Evolutionary conservation across 2,888 invertebrate genomes (phyloP).

Genomic region (Ctenicera cuprea): DNA sequence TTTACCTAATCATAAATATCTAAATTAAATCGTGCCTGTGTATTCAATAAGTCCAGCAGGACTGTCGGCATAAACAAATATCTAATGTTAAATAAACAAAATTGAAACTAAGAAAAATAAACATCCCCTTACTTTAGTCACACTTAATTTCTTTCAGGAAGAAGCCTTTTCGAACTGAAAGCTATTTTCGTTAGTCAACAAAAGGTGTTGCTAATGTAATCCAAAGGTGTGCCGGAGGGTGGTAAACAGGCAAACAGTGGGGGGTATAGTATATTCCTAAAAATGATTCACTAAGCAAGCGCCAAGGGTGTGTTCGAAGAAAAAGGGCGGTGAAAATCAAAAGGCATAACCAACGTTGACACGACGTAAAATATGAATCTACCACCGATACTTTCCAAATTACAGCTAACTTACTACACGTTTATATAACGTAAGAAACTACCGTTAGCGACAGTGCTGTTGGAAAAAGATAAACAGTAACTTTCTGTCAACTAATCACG

Average conservation of each 20-base stretch:
- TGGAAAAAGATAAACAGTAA: too few relatives aligned
- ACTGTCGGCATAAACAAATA: too few relatives aligned
- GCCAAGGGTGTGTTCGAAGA: conserved; percentile 36
- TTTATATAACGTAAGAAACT: background rate
- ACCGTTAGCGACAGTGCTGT: too few relatives aligned
- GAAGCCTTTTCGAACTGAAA: background rate
- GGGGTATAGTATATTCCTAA: conserved; percentile 5
- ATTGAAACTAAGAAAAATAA: background rate
- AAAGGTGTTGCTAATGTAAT: conserved; percentile 33
- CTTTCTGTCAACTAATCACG: too few relatives aligned
- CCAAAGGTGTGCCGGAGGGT: conserved; percentile 15
- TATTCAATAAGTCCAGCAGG: too few relatives aligned
- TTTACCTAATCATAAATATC: too few relatives aligned
- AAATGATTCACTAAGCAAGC: conserved; percentile 26
- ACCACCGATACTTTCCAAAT: conserved; percentile 7
- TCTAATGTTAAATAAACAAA: background rate
- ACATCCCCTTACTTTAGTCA: background rate
- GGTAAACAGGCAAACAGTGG: conserved; percentile 27
- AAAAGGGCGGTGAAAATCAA: conserved; percentile 36
- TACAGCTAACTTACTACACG: conserved; percentile 8
- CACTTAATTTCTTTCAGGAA: conserved; percentile 1
- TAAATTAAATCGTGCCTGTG: too few relatives aligned
- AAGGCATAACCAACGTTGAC: conserved; percentile 46
- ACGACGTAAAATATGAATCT: conserved; percentile 49
- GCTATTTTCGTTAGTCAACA: conserved; percentile 8